phyloP scores from a whole-genome alignment of 2,113 vertebrate genomes.

The Chaetura pelagica region DNA sequence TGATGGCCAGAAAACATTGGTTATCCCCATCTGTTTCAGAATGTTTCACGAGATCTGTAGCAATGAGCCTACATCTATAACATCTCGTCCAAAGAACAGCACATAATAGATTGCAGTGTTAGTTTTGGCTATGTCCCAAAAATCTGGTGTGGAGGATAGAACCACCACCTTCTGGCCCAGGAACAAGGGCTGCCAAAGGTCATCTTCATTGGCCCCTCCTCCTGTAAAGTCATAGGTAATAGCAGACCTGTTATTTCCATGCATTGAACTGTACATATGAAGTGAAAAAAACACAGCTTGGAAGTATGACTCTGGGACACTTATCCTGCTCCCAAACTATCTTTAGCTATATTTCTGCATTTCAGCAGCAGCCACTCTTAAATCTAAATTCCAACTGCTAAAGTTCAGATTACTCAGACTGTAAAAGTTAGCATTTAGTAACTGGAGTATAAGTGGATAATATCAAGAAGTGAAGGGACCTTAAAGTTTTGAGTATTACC shows the following conservation, averaged over 20 bases:
- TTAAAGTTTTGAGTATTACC: background rate
- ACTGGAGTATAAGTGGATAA: background rate
- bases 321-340: background rate
- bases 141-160: background rate
- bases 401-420: background rate
- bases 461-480: background rate
- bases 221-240: background rate
- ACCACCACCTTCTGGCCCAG: background rate
- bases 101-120: background rate
- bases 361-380: background rate
- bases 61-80: background rate
- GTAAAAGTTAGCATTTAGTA: background rate
- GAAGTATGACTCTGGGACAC: background rate
- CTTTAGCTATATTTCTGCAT: background rate
- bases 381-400: background rate
- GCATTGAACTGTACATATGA: background rate
- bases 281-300: background rate
- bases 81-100: background rate
- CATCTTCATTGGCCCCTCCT: background rate
- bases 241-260: background rate
- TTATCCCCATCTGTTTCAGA: conserved; percentile 27
- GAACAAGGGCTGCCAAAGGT: background rate
- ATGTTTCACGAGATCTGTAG: background rate
- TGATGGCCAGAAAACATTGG: background rate
- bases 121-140: background rate